Conservation (phyloP, 2,113 vertebrate species). For the Argyrosomus japonicus region DNA sequence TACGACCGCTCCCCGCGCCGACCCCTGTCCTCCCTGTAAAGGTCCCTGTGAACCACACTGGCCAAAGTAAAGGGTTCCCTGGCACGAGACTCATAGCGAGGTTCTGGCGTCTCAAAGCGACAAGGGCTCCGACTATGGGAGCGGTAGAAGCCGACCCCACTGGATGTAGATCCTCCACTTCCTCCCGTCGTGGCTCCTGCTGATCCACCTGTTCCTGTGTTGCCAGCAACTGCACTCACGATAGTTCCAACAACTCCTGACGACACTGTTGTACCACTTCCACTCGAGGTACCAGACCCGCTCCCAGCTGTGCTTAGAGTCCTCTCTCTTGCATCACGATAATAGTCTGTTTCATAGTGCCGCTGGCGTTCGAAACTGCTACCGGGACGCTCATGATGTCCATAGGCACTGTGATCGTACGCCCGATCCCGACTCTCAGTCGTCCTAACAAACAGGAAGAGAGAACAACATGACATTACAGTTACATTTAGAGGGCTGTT, state of each 20-base stretch:
- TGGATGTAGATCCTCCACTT: slow-evolving; percentile 74
- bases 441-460: slow-evolving; percentile 87
- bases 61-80: slow-evolving; percentile 95
- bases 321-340: slow-evolving; percentile 94
- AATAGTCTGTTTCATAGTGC: slow-evolving; percentile 99
- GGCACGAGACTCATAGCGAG: slow-evolving; percentile 95
- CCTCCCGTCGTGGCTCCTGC: slow-evolving; percentile 62
- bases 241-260: slow-evolving; percentile 86
- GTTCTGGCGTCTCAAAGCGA: slow-evolving; percentile 94
- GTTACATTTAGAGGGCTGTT: not conserved
- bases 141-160: slow-evolving; percentile 90
- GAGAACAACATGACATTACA: slow-evolving; percentile 63
- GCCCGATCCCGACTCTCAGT: slow-evolving; percentile 96
- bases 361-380: slow-evolving; percentile 95
- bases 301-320: slow-evolving; percentile 86
- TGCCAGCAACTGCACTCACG: slow-evolving; percentile 80
- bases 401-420: slow-evolving; percentile 99
- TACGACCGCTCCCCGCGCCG: slow-evolving; percentile 92
- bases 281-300: slow-evolving; percentile 69
- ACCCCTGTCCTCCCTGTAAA: slow-evolving; percentile 95
- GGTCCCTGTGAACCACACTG: slow-evolving; percentile 97
- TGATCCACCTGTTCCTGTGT: slow-evolving; percentile 84
- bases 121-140: slow-evolving; percentile 97
- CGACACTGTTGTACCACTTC: slow-evolving; percentile 76
- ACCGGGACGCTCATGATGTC: slow-evolving; percentile 97